Conservation (phyloP, 2,797 vertebrate genomes). For the Sebastiscus tertius region DNA sequence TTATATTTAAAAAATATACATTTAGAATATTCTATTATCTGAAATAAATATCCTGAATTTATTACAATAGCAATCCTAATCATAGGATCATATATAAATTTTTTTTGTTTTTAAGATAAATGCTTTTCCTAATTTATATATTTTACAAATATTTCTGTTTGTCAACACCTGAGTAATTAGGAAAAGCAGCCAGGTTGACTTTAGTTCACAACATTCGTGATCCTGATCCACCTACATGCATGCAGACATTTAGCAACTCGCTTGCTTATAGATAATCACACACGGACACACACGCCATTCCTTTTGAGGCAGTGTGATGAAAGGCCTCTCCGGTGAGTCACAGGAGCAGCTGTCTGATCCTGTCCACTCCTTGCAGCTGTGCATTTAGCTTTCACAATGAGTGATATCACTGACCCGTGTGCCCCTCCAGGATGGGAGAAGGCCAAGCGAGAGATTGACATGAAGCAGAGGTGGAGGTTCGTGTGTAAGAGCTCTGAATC, state of each 20-base stretch:
- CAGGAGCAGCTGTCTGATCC: conserved; percentile 74
- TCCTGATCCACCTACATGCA: conserved; percentile 12
- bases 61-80: background rate
- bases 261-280: conserved; percentile 27
- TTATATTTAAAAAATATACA: background rate
- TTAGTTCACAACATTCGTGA: conserved; percentile 1
- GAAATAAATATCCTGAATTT: background rate
- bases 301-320: conserved; percentile 74
- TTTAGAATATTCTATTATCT: background rate
- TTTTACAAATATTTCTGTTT: background rate
- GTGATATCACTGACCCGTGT: conserved; percentile 47
- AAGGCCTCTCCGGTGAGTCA: conserved; percentile 69
- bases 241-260: conserved; percentile 18
- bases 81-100: background rate
- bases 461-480: conserved; percentile 27
- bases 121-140: too few species aligned
- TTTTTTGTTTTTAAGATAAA: background rate
- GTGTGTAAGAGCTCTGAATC: conserved; percentile 5
- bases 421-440: conserved; percentile 10
- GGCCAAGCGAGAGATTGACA: conserved; percentile 51
- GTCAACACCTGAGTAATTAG: background rate
- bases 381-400: conserved; percentile 67
- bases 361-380: conserved; percentile 71
- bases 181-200: background rate
- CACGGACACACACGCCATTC: conserved; percentile 19